phyloP scores from a whole-genome alignment of 2,113 vertebrate species.

The Thymallus thymallus region DNA sequence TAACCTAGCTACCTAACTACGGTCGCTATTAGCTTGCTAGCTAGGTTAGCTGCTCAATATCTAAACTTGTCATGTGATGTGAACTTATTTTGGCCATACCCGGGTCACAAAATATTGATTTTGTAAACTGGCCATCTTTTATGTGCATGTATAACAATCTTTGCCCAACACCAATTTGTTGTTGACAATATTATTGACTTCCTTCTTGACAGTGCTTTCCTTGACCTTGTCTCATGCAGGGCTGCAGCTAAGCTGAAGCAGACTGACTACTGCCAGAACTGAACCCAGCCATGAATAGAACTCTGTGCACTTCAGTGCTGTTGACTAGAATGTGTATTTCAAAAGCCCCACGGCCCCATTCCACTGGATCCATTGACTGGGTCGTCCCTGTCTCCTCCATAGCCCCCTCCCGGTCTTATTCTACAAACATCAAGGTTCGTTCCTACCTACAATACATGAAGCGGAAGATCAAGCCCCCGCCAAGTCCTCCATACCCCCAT shows the following conservation, averaged over 20 bases:
- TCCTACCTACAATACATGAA: slow-evolving; percentile 76
- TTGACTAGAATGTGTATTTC: slow-evolving; percentile 35
- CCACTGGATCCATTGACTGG: neutral
- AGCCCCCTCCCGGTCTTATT: slow-evolving; percentile 34
- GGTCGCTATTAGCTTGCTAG: no score
- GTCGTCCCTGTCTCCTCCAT: neutral
- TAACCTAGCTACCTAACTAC: no score
- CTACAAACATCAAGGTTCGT: slow-evolving; percentile 65
- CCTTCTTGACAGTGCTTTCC: no score
- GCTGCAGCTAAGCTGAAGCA: neutral
- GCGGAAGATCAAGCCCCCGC: slow-evolving; percentile 59
- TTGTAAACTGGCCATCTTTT: neutral
- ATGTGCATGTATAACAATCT: neutral
- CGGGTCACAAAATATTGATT: no score
- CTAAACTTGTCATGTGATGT: no score
- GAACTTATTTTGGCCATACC: no score
- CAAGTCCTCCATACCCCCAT: slow-evolving; percentile 73
- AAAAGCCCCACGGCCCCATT: neutral
- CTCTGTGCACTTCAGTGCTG: slow-evolving; percentile 19
- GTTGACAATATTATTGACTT: neutral
- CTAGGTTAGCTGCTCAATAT: no score
- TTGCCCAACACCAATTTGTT: neutral
- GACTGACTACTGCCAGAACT: neutral
- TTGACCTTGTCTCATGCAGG: neutral
- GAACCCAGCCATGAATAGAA: slow-evolving; percentile 49